Conservation (phyloP, 2,888 invertebrate genomes). For the Cordilura impudica region DNA sequence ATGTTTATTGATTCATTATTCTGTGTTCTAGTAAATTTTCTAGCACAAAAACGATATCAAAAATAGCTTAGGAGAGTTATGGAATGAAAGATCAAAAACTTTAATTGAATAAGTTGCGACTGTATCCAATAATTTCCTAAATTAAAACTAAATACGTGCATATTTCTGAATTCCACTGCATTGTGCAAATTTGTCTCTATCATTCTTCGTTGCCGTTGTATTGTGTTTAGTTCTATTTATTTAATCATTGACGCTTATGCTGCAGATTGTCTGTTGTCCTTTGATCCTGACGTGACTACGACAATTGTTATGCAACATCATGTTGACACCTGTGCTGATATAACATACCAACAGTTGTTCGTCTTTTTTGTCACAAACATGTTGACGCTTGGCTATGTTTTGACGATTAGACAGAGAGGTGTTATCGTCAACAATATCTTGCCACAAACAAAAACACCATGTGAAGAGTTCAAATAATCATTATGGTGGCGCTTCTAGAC, state of each 20-base stretch:
- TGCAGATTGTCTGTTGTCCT: slow-evolving; percentile 52
- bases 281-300: slow-evolving; percentile 70
- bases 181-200: background rate
- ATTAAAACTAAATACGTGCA: no score
- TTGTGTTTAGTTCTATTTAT: slow-evolving; percentile 17
- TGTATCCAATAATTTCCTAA: no score
- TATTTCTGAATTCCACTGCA: background rate
- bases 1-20: no score
- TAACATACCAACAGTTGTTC: slow-evolving; percentile 19
- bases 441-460: slow-evolving; percentile 11
- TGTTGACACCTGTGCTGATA: slow-evolving; percentile 66
- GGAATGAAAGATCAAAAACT: no score
- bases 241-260: slow-evolving; percentile 31
- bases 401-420: slow-evolving; percentile 45
- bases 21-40: no score
- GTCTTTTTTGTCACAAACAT: slow-evolving; percentile 27
- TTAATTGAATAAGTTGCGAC: no score
- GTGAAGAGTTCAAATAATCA: background rate
- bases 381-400: background rate
- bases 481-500: background rate
- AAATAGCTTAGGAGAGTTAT: no score
- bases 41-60: no score
- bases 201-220: slow-evolving; percentile 6
- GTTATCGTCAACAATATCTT: slow-evolving; percentile 20
- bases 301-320: slow-evolving; percentile 65